Evolutionary conservation across 2,113 vertebrate species (phyloP), one percentile per base, ranked within the genome.

Genomic region (Pterocles gutturalis): DNA sequence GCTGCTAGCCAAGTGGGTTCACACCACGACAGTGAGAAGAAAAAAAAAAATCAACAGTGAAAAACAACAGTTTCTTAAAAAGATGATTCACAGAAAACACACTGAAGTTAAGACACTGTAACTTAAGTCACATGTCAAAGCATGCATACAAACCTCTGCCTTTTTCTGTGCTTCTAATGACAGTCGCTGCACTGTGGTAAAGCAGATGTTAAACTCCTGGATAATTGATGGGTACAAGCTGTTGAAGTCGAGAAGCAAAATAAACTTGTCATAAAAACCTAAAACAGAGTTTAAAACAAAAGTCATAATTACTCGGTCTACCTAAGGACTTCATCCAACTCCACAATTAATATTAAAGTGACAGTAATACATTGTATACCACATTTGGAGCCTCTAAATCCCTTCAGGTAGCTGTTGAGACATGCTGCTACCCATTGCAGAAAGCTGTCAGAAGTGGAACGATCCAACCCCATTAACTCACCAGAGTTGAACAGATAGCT

Each of bases 251-350:
- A 99, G 98, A 97, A 99, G 99, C 97, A 99, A 98, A 97, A 99
- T 98, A 97, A 99, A 99, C 97, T 99, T 99, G 97, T 99, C 99
- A 94, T 99, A 99, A 98, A 99, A 99, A 97, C 99, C 99, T 99
- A 87, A 81, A 87, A 98, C 71, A 93, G 94, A 97, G 95, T 96
- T 97, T 64, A 95, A 21, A 96, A 95, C 61, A 91, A 10, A 96
- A 96, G 38, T 53, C 54, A 75, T 36, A 53, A 83, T 92, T 95
- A 97, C 49, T 95, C 49, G 22, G 21, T 69, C 73, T 83, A 58
- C 38, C 46, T 15, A n/a, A 76, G n/a, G 45, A 51, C 45, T 75
- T 76, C 22, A 81, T 57, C 46, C 43, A 87, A 76, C 31, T 41
- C 34, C 66, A 83, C 20, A 76, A 55, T 51, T 62, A 81, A 76